Conservation (phyloP, 2,888 invertebrate genomes). For the Choristoneura rosaceana region DNA sequence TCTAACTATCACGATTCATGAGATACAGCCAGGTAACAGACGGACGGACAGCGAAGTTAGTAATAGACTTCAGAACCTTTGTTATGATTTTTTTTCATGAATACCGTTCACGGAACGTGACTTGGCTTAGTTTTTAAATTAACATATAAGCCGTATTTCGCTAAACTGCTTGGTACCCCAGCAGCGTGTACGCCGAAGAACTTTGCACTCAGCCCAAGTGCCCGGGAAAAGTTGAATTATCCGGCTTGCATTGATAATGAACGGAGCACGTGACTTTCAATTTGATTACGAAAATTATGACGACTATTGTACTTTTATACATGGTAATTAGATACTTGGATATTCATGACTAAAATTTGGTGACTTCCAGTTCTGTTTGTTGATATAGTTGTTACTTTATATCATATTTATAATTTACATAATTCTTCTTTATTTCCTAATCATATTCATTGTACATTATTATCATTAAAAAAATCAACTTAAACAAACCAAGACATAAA, state of each 20-base stretch:
- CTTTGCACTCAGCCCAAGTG: conserved; percentile 38
- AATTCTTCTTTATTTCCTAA: no score
- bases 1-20: no score
- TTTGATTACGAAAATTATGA: conserved; percentile 26
- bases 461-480: no score
- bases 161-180: conserved; percentile 24
- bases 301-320: not conserved
- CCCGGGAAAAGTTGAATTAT: conserved; percentile 37
- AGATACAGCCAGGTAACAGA: no score
- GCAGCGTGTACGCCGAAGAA: conserved; percentile 31
- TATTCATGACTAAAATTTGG: not conserved
- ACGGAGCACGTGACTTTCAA: not conserved
- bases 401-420: no score
- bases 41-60: no score
- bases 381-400: no score
- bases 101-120: not conserved
- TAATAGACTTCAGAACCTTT: no score
- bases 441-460: no score
- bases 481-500: no score
- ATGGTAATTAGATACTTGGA: not conserved
- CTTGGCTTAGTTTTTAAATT: not conserved
- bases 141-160: not conserved
- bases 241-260: conserved; percentile 38
- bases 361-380: not conserved
- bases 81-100: no score